Evolutionary conservation across 2,888 invertebrate genomes (phyloP), one percentile per base, ranked within the genome.

Genomic region (Synanthedon vespiformis): DNA sequence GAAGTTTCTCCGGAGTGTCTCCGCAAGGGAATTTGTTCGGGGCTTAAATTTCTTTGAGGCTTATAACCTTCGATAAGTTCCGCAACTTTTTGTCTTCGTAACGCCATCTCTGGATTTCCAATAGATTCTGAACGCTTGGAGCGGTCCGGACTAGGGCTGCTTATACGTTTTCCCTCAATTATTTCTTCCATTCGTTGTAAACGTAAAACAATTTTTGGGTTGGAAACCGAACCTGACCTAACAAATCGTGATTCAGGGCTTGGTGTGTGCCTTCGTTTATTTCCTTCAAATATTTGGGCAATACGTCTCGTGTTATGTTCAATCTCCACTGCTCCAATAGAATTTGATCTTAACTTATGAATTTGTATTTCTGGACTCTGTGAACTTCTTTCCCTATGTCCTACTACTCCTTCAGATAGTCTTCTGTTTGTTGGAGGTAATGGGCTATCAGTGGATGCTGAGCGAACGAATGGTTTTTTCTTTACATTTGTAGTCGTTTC

Each of bases 1-100:
- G 72, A 82, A 73, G 82, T 82, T 62, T 79, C 89, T 8, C 68
- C 84, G 12, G 78, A 74, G 54, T 74, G 76, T 8, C 72, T 68
- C 13, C 73, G 62, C 6, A 49, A 53, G 65, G 73, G 16, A 57
- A 57, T 6, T 58, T 54, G 40, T 67, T 70, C 14, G 53, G 13
- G 64, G 62, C 49, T 65, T 63, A 2, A 59, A 58, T 3, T 60
- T 60, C 12, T 49, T 4, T 63, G 67, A 1, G 63, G 58, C 27
- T 68, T 74, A 22, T 61, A 64, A 1, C 78, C 77, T 56, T 77
- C 66, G 13, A 84, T 79, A 5, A 83, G 62, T 12, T 83, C 81
- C 1, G 70, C 71, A 12, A 84, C 74, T 11, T 70, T 68, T 51
- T 80, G 80, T 27, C 74, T 73, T 0, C 84, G 72, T n/a, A 74